phyloP scores from a whole-genome alignment of 1,140 invertebrate genomes.

The Drosophila rufa region DNA sequence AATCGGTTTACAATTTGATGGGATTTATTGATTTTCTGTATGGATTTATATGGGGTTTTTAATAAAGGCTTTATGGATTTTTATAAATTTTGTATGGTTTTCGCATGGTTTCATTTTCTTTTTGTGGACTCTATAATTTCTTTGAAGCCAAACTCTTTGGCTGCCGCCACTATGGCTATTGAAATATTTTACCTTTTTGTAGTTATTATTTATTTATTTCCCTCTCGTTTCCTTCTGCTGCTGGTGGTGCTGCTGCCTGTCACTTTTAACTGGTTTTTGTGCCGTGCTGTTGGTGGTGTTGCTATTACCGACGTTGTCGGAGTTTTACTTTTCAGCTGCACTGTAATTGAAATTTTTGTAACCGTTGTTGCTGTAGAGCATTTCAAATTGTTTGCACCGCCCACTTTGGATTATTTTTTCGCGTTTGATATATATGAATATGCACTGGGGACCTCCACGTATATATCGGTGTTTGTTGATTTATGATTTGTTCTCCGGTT shows the following conservation, averaged over 20 bases:
- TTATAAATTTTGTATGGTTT: constrained; percentile 18
- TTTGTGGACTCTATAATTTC: constrained; percentile 13
- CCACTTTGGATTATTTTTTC: constrained; percentile 53
- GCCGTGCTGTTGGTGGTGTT: constrained; percentile 34
- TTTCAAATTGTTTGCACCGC: constrained; percentile 67
- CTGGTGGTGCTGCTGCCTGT: constrained; percentile 48
- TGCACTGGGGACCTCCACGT: constrained; percentile 27
- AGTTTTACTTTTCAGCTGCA: constrained; percentile 75
- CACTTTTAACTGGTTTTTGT: constrained; percentile 78
- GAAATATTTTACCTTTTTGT: constrained; percentile 65
- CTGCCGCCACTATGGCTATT: constrained; percentile 29
- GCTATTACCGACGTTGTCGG: constrained; percentile 36
- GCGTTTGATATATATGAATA: constrained; percentile 28
- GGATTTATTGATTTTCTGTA: constrained; percentile 22
- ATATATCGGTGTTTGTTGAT: constrained; percentile 21
- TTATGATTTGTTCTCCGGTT: constrained; percentile 33
- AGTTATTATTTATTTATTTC: constrained; percentile 50
- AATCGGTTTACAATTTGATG: constrained; percentile 49
- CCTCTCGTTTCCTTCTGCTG: constrained; percentile 27
- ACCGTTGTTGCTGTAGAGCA: constrained; percentile 51
- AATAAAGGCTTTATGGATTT: constrained; percentile 32
- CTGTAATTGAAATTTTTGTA: constrained; percentile 77
- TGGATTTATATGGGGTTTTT: background rate
- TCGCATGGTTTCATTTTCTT: constrained; percentile 13
- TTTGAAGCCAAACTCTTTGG: constrained; percentile 21